Evolutionary conservation across 2,113 vertebrate genomes (phyloP).

Genomic region (Sphyrna mokarran): DNA sequence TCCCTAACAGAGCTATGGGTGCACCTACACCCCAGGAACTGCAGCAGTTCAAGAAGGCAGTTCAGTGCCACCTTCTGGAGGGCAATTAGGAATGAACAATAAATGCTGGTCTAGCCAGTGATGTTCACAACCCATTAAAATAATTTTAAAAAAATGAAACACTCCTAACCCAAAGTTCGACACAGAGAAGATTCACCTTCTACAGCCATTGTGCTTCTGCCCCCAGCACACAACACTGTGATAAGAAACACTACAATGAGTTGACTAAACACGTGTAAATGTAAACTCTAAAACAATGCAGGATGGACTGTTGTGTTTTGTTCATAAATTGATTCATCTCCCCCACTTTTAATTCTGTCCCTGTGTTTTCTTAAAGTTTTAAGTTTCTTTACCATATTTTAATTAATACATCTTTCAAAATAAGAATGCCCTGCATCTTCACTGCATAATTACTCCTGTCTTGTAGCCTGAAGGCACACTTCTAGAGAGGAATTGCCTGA

Average conservation of each 20-base stretch:
- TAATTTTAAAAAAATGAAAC: neutral
- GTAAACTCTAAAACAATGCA: neutral
- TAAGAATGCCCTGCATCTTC: neutral
- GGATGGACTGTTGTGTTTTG: neutral
- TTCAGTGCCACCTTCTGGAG: no score
- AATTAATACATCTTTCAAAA: conserved; percentile 23
- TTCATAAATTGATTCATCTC: neutral
- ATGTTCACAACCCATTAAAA: no score
- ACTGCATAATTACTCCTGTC: conserved; percentile 14
- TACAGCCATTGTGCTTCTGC: neutral
- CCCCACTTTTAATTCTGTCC: neutral
- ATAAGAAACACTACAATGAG: neutral
- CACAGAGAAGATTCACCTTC: neutral
- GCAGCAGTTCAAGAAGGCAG: no score
- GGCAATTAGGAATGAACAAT: no score
- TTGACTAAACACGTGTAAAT: neutral
- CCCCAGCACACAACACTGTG: neutral
- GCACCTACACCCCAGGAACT: no score
- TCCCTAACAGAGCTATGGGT: no score
- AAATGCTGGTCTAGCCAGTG: no score
- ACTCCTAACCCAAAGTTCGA: no score
- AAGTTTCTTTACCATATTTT: conserved; percentile 31
- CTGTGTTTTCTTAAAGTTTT: neutral
- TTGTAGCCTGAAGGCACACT: neutral
- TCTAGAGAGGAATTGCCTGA: neutral